phyloP scores from a whole-genome alignment of 2,888 invertebrate species.

The Heteropelma amictum region DNA sequence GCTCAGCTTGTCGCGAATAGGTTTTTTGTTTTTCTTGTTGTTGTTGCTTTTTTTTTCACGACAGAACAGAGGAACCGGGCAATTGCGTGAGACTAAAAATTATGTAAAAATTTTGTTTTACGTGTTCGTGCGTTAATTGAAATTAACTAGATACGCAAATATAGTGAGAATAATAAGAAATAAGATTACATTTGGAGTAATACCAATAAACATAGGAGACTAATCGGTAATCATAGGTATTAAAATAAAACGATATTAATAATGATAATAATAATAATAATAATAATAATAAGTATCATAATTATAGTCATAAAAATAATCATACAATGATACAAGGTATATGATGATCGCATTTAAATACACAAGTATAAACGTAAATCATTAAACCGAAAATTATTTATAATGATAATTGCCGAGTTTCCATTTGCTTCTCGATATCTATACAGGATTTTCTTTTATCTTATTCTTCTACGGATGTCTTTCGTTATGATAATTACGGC shows the following conservation, averaged over 20 bases:
- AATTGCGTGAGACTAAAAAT: slow-evolving; percentile 54
- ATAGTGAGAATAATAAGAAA: slow-evolving; percentile 36
- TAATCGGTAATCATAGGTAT: slow-evolving; percentile 46
- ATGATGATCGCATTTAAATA: slow-evolving; percentile 38
- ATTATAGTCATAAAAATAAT: slow-evolving; percentile 56
- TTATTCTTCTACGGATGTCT: slow-evolving; percentile 15
- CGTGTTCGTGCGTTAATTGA: slow-evolving; percentile 49
- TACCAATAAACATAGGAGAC: slow-evolving; percentile 45
- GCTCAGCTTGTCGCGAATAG: slow-evolving; percentile 25
- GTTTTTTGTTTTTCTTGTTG: slow-evolving; percentile 3
- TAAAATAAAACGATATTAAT: slow-evolving; percentile 58
- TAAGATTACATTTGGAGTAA: slow-evolving; percentile 44
- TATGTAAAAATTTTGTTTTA: slow-evolving; percentile 33
- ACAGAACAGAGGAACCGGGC: slow-evolving; percentile 39
- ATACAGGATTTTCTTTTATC: slow-evolving; percentile 42
- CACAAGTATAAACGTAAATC: slow-evolving; percentile 42
- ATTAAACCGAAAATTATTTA: slow-evolving; percentile 59
- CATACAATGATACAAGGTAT: slow-evolving; percentile 46
- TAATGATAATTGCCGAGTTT: slow-evolving; percentile 47
- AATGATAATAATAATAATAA: slow-evolving; percentile 62
- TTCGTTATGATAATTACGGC: slow-evolving; percentile 15
- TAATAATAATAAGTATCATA: slow-evolving; percentile 62
- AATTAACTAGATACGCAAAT: slow-evolving; percentile 47
- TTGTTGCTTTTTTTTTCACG: slow-evolving; percentile 27
- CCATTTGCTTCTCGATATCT: slow-evolving; percentile 51